Percentiles rank a stretch among this genome's conserved stretches.
Evolutionary conservation across 2,113 vertebrate genomes (phyloP).

Genomic region (Oriolus oriolus): DNA sequence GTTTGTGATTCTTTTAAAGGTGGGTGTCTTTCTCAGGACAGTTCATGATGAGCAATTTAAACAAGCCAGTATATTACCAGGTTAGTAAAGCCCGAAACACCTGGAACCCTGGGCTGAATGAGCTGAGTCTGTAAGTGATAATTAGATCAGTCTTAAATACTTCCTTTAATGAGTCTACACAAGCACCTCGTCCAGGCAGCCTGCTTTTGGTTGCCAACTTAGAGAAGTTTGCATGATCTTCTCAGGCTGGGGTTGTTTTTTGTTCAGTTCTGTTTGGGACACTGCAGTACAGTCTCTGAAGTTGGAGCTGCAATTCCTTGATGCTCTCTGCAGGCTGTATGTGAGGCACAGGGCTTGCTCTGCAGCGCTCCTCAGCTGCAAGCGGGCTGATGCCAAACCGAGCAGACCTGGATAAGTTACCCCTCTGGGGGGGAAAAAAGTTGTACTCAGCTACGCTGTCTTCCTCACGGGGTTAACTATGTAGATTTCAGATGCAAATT

Average conservation of each 20-base stretch:
- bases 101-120: background rate
- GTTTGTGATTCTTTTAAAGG: background rate
- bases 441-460: background rate
- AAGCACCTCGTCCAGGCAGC: background rate
- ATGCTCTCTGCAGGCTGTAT: background rate
- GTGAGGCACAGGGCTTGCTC: background rate
- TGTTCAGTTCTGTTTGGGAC: background rate
- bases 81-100: background rate
- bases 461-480: conserved; percentile 35
- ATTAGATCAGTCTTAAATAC: conserved; percentile 57
- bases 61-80: background rate
- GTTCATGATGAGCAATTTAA: background rate
- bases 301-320: background rate
- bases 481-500: conserved; percentile 49
- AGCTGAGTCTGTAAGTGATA: conserved; percentile 14
- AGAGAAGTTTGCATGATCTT: background rate
- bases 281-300: background rate
- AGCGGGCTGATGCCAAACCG: background rate
- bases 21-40: background rate
- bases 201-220: conserved; percentile 5
- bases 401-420: conserved; percentile 12
- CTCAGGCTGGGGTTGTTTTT: background rate
- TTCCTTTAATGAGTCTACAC: conserved; percentile 36
- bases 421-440: background rate
- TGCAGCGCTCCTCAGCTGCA: background rate